phyloP scores from a whole-genome alignment of 2,113 vertebrate species.

The Heterotis niloticus region DNA sequence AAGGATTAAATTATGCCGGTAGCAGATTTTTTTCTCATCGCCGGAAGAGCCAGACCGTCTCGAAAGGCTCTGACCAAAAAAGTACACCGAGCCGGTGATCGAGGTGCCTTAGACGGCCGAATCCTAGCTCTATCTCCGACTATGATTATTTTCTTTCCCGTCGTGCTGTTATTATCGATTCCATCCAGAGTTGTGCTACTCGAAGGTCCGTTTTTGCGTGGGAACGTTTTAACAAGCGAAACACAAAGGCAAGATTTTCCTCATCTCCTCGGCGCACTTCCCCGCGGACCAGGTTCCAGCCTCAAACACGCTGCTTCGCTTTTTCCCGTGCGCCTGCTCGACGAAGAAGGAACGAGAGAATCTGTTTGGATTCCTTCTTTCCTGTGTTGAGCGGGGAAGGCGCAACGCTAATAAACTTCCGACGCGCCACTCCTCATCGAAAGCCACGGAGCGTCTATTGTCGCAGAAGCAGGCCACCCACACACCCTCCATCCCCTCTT shows the following conservation, averaged over 20 bases:
- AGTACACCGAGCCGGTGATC: too few species aligned
- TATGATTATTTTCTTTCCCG: neutral
- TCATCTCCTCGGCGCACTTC: neutral
- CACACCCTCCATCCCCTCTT: neutral
- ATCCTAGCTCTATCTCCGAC: neutral
- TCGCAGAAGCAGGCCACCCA: neutral
- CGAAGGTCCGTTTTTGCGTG: neutral
- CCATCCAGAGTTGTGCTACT: neutral
- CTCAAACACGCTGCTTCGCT: neutral
- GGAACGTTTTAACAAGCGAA: constrained; percentile 5
- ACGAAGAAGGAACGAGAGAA: neutral
- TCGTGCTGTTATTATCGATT: neutral
- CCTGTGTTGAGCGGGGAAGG: too few species aligned
- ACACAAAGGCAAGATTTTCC: neutral
- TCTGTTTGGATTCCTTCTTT: neutral
- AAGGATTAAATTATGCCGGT: too few species aligned
- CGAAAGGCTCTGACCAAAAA: too few species aligned
- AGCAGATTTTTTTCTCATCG: too few species aligned
- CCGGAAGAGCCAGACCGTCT: too few species aligned
- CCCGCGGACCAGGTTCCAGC: neutral
- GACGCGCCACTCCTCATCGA: neutral
- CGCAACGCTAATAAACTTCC: neutral
- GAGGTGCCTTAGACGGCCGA: neutral
- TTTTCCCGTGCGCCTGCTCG: neutral
- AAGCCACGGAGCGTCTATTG: neutral